A percentile compares a stretch with the other conserved stretches of the same genome.
Conservation (phyloP, 2,797 vertebrate species). For the Threskiornis aethiopicus region DNA sequence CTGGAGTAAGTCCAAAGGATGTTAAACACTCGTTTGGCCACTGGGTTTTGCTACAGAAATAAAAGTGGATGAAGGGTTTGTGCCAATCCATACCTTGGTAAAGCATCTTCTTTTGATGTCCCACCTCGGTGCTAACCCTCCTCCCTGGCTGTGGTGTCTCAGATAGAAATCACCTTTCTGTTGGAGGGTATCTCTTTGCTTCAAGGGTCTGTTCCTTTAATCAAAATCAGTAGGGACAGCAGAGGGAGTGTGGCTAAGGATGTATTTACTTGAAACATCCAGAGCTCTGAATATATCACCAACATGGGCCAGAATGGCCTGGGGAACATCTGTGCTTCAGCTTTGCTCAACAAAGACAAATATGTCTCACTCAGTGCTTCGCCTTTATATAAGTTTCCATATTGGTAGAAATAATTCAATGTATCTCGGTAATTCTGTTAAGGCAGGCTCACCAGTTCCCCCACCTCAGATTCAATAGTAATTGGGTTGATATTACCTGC, state of each 20-base stretch:
- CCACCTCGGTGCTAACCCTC: neutral
- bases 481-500: slow-evolving; percentile 52
- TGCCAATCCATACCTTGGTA: neutral
- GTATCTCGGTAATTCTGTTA: slow-evolving; percentile 49
- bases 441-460: neutral
- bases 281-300: slow-evolving; percentile 16
- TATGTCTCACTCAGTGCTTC: neutral
- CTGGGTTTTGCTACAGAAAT: neutral
- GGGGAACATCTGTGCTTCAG: slow-evolving; percentile 27
- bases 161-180: neutral
- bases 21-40: neutral
- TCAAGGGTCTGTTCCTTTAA: neutral
- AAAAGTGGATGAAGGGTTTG: neutral
- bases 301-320: slow-evolving; percentile 1
- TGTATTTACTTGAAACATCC: neutral
- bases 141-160: neutral
- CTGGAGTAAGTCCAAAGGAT: neutral
- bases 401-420: slow-evolving; percentile 23
- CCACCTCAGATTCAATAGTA: slow-evolving; percentile 41
- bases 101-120: neutral
- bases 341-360: slow-evolving; percentile 51
- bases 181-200: neutral
- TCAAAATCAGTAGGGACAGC: neutral
- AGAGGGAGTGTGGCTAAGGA: neutral
- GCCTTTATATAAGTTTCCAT: slow-evolving; percentile 29